Percentiles rank a stretch among this genome's conserved stretches.
Conservation (phyloP, 1,140 invertebrate species). For the Drosophila nannoptera region DNA sequence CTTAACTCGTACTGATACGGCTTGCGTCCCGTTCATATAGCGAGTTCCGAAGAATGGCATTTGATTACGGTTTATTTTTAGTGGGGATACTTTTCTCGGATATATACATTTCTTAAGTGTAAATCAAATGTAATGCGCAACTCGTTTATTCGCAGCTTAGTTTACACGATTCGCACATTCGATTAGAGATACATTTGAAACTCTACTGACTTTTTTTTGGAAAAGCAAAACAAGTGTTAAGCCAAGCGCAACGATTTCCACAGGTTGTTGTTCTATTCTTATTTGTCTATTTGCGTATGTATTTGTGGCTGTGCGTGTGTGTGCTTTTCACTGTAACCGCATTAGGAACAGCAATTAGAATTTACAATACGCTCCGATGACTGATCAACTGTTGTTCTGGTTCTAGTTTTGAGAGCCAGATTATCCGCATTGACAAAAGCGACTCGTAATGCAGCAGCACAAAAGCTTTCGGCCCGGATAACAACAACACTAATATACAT, state of each 20-base stretch:
- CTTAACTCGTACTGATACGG: not conserved
- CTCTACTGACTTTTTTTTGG: not conserved
- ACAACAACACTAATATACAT: conserved; percentile 35
- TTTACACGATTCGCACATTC: too few species aligned
- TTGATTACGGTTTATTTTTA: not conserved
- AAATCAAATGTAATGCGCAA: not conserved
- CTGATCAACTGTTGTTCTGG: conserved; percentile 48
- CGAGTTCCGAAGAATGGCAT: not conserved
- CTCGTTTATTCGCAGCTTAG: not conserved
- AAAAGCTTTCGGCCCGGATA: conserved; percentile 50
- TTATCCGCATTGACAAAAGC: conserved; percentile 21
- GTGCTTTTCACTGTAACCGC: conserved; percentile 18
- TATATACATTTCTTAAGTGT: not conserved
- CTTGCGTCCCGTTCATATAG: not conserved
- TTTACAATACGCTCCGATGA: conserved; percentile 26
- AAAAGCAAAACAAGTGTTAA: conserved; percentile 19
- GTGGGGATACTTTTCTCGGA: not conserved
- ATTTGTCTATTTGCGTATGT: not conserved
- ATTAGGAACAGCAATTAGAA: conserved; percentile 30
- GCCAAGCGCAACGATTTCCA: conserved; percentile 59
- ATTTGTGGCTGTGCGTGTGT: conserved; percentile 12
- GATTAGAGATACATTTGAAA: too few species aligned
- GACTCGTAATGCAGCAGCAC: conserved; percentile 32
- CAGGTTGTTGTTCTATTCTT: conserved; percentile 24
- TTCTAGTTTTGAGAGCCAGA: conserved; percentile 33